Conservation (phyloP, 2,888 invertebrate genomes). For the Deilephila porcellus region DNA sequence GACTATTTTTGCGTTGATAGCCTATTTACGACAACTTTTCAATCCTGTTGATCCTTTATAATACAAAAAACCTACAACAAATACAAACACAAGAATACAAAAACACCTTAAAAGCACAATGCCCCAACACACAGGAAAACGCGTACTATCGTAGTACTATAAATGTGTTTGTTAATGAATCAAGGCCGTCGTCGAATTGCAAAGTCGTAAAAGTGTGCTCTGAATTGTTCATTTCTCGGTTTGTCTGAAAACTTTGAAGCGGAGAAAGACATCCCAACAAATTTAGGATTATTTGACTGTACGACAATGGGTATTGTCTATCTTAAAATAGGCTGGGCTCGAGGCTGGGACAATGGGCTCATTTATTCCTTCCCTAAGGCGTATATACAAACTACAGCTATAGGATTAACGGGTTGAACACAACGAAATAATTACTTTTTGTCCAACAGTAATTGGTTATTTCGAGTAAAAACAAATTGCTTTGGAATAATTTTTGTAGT, state of each 20-base stretch:
- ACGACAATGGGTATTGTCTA: slow-evolving; percentile 78
- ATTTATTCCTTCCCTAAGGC: slow-evolving; percentile 77
- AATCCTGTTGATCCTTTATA: too few species aligned
- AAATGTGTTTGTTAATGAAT: slow-evolving; percentile 35
- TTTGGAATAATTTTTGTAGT: not conserved
- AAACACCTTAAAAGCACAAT: too few species aligned
- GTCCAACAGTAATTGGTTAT: slow-evolving; percentile 44
- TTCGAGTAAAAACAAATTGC: slow-evolving; percentile 22
- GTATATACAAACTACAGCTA: slow-evolving; percentile 68
- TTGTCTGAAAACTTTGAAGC: slow-evolving; percentile 61
- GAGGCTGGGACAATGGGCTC: slow-evolving; percentile 71
- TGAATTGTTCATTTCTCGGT: slow-evolving; percentile 56
- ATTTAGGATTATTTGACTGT: slow-evolving; percentile 73
- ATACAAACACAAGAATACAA: too few species aligned
- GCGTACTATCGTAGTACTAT: too few species aligned
- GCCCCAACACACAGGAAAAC: not conserved
- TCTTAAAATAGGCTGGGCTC: slow-evolving; percentile 72
- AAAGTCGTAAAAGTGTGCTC: slow-evolving; percentile 43
- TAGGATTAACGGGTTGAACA: slow-evolving; percentile 68
- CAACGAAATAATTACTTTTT: slow-evolving; percentile 68
- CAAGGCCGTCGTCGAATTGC: slow-evolving; percentile 43
- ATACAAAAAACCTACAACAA: too few species aligned
- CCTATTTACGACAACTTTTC: too few species aligned
- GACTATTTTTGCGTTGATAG: too few species aligned
- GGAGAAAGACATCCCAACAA: slow-evolving; percentile 70